A percentile compares a stretch with the other conserved stretches of the same genome.
Evolutionary conservation across 2,797 vertebrate genomes (phyloP).

Genomic region (Eulemur rubriventer): DNA sequence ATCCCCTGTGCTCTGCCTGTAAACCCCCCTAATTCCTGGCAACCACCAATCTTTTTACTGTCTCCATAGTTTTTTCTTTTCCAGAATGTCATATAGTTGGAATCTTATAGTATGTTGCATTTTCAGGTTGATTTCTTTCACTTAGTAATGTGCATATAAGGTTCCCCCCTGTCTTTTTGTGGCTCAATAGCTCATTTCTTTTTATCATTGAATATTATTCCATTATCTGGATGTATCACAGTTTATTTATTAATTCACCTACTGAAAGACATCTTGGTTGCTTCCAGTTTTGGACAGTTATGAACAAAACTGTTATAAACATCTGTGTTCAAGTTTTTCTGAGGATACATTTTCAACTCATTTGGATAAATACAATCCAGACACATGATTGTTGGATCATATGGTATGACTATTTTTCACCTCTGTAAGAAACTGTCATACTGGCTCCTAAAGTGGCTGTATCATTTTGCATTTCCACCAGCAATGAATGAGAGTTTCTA

Average conservation of each 20-base stretch:
- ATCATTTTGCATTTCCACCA: background rate
- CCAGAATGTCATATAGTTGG: background rate
- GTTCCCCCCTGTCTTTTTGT: background rate
- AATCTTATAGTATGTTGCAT: background rate
- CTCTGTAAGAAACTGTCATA: background rate
- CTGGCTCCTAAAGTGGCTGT: background rate
- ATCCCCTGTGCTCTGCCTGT: background rate
- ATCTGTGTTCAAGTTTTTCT: background rate
- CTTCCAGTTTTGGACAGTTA: background rate
- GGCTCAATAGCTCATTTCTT: background rate
- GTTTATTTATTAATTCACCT: background rate
- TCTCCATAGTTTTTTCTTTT: background rate
- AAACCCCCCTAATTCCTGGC: background rate
- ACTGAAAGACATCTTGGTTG: background rate
- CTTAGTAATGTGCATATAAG: background rate
- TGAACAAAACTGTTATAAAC: background rate
- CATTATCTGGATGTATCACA: background rate
- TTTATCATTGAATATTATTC: background rate
- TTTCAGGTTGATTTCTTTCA: background rate
- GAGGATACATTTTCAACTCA: background rate
- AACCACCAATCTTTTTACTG: background rate
- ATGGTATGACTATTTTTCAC: background rate
- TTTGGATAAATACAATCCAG: conserved; percentile 5
- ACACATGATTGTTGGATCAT: background rate
- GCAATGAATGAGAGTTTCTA: background rate